Conservation (phyloP, 2,113 vertebrate genomes). For the Rhinoderma darwinii region DNA sequence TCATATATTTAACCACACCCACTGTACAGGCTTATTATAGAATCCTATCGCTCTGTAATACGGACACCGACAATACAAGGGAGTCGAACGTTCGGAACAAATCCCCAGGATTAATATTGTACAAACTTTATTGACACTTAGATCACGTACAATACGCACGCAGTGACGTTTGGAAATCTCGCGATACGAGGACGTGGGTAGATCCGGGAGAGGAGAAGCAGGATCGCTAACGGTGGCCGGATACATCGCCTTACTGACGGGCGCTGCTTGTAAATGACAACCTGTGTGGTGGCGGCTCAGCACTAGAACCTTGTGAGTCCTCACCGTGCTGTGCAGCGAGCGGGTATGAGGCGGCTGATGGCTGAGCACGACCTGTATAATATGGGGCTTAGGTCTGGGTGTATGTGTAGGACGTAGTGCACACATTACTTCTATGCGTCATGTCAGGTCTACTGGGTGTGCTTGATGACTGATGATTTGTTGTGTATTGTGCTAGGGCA, state of each 20-base stretch:
- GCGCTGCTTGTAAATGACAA: not conserved
- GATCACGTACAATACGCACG: not conserved
- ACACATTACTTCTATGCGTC: not conserved
- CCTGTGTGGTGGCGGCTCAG: not conserved
- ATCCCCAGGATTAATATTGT: not conserved
- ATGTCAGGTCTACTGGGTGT: too few species aligned
- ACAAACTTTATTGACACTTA: not conserved
- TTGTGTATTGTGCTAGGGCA: not conserved
- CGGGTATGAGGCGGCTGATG: too few species aligned
- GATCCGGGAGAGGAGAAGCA: not conserved
- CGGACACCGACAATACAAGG: not conserved
- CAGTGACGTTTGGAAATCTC: not conserved
- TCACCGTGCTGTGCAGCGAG: too few species aligned
- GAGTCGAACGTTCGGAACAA: too few species aligned
- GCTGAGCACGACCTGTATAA: too few species aligned
- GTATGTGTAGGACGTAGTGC: too few species aligned
- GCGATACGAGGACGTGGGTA: constrained; percentile 5
- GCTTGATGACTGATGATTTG: not conserved
- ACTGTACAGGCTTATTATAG: too few species aligned
- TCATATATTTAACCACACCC: too few species aligned
- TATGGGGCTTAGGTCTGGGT: too few species aligned
- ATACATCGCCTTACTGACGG: not conserved
- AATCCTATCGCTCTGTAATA: not conserved
- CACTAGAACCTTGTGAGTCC: not conserved
- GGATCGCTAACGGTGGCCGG: not conserved